Evolutionary conservation across 2,888 invertebrate genomes (phyloP).

Genomic region (Magallana nippona): DNA sequence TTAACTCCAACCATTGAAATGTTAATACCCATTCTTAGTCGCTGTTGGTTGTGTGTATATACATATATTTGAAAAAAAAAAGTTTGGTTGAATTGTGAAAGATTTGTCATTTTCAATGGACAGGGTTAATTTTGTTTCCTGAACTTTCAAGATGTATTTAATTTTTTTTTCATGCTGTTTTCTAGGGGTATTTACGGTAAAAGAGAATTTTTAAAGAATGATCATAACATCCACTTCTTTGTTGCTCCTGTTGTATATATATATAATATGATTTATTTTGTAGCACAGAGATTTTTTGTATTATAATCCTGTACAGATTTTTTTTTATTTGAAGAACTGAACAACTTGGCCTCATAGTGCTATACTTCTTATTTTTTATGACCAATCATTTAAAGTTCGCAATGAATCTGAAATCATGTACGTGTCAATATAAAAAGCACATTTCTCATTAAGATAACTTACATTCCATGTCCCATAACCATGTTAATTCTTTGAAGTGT

Average conservation of each 20-base stretch:
- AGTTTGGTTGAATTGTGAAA: constrained; percentile 16
- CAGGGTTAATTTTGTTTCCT: not conserved
- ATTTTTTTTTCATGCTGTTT: not conserved
- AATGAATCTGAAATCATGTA: constrained; percentile 7
- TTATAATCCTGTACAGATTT: constrained; percentile 27
- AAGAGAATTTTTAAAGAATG: not conserved
- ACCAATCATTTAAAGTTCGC: constrained; percentile 24
- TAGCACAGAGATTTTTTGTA: constrained; percentile 25
- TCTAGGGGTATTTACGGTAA: not conserved
- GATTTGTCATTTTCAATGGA: constrained; percentile 1
- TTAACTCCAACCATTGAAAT: not conserved
- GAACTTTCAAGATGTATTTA: not conserved
- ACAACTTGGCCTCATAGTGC: constrained; percentile 23
- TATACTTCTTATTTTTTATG: constrained; percentile 8
- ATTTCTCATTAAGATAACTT: constrained; percentile 13
- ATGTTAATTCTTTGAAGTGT: not conserved
- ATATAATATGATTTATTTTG: constrained; percentile 15
- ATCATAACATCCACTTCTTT: constrained; percentile 10
- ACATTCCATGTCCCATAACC: not conserved
- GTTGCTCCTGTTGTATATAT: constrained; percentile 13
- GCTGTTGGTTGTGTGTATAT: constrained; percentile 28
- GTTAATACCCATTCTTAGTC: constrained; percentile 1
- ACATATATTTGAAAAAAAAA: not conserved
- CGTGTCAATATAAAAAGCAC: not conserved
- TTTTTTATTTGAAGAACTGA: constrained; percentile 24